These are phyloP conservation scores for Drosophila murphyi DNA, from an alignment of 1,140 invertebrate species.

Conservation along the genomic window DNA sequence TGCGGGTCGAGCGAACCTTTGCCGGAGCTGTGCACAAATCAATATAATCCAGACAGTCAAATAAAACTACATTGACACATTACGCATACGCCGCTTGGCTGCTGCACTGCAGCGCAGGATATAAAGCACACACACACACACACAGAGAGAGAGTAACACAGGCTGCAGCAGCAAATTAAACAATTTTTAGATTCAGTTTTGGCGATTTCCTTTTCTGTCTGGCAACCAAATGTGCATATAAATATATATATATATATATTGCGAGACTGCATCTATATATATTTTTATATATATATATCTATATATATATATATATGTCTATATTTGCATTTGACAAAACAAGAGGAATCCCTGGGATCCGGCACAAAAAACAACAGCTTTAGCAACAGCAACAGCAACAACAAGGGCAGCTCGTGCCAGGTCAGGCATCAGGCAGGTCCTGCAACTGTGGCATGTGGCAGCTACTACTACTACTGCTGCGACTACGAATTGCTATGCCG, in stretches of 20 bases:
- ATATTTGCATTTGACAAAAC: conserved; percentile 82
- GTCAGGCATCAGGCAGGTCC: conserved; percentile 32
- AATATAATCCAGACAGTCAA: conserved; percentile 77
- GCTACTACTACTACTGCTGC: background rate
- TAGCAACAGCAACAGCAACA: conserved; percentile 2
- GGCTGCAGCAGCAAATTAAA: conserved; percentile 72
- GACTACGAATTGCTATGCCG: background rate
- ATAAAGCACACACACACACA: conserved; percentile 27
- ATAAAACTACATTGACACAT: conserved; percentile 64
- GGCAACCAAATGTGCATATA: conserved; percentile 35
- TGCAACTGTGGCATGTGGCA: conserved; percentile 7
- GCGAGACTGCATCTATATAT: too few species aligned
- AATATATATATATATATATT: conserved; percentile 48
- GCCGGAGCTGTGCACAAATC: conserved; percentile 47
- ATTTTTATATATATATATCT: background rate
- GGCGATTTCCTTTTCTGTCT: conserved; percentile 54
- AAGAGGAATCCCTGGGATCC: conserved; percentile 28
- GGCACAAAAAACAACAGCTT: conserved; percentile 31
- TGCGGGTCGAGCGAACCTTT: conserved; percentile 8
- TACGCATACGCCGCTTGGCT: conserved; percentile 66
- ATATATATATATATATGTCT: conserved; percentile 55
- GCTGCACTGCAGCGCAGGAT: conserved; percentile 13
- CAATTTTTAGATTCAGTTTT: conserved; percentile 76
- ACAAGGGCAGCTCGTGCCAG: conserved; percentile 16
- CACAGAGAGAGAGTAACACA: background rate